Evolutionary conservation across 2,797 vertebrate species (phyloP).

Genomic region (Callimico goeldii): DNA sequence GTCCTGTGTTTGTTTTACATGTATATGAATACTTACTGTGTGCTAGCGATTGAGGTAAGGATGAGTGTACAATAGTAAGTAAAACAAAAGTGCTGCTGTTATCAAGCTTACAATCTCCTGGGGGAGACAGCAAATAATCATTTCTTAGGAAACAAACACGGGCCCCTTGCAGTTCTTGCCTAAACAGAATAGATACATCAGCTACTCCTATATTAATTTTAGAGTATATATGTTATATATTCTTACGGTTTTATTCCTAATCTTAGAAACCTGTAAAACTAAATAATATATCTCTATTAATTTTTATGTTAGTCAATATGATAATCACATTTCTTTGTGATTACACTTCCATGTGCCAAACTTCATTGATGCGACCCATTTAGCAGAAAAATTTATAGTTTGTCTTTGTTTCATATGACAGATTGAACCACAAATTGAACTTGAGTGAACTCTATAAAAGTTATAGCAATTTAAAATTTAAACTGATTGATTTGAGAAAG

Average conservation of each 20-base stretch:
- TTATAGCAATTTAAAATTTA: constrained; percentile 22
- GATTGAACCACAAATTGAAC: constrained; percentile 42
- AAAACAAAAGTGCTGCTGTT: background rate
- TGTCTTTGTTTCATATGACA: constrained; percentile 41
- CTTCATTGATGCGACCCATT: background rate
- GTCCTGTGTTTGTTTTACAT: background rate
- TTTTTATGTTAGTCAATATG: background rate
- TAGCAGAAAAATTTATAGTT: background rate
- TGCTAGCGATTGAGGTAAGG: background rate
- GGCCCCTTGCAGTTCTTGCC: background rate
- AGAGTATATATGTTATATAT: background rate
- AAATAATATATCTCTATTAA: background rate
- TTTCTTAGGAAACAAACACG: background rate
- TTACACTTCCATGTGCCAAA: background rate
- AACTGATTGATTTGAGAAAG: constrained; percentile 33
- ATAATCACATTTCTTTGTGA: background rate
- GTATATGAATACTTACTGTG: background rate
- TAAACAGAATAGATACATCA: background rate
- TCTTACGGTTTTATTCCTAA: background rate
- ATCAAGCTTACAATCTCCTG: background rate
- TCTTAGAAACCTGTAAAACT: background rate
- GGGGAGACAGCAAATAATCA: background rate
- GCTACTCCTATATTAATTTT: background rate
- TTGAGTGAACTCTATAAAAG: constrained; percentile 46
- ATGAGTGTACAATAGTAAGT: background rate